Conservation (phyloP, 2,113 vertebrate species). For the Puntigrus tetrazona region DNA sequence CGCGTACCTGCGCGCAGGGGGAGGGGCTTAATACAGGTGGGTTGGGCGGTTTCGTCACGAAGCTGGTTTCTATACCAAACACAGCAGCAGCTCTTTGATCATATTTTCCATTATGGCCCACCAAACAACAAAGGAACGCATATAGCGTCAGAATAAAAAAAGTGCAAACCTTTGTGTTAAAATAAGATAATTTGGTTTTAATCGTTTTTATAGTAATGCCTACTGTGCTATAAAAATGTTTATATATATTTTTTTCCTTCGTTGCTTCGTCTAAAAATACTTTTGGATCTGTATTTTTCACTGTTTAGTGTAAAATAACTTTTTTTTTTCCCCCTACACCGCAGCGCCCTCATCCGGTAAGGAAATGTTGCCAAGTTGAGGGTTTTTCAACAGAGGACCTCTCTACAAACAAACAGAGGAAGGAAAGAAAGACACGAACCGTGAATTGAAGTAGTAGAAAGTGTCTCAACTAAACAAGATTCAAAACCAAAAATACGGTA, state of each 20-base stretch:
- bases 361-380: no score
- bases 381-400: no score
- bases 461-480: background rate
- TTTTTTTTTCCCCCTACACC: background rate
- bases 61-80: conserved; percentile 10
- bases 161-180: background rate
- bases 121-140: background rate
- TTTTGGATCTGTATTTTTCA: background rate
- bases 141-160: background rate
- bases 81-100: background rate
- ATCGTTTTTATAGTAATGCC: background rate
- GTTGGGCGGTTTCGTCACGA: background rate
- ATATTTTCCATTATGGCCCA: background rate
- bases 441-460: no score
- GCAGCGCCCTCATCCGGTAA: background rate
- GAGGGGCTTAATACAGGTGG: conserved; percentile 15
- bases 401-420: no score
- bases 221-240: background rate
- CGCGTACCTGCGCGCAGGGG: conserved; percentile 11
- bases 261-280: background rate
- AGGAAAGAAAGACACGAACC: no score
- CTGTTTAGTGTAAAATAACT: background rate
- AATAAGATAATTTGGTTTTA: background rate
- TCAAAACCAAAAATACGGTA: background rate
- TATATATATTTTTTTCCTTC: no score